Evolutionary conservation across 2,888 invertebrate genomes (phyloP).

Genomic region (Hermodice carunculata): DNA sequence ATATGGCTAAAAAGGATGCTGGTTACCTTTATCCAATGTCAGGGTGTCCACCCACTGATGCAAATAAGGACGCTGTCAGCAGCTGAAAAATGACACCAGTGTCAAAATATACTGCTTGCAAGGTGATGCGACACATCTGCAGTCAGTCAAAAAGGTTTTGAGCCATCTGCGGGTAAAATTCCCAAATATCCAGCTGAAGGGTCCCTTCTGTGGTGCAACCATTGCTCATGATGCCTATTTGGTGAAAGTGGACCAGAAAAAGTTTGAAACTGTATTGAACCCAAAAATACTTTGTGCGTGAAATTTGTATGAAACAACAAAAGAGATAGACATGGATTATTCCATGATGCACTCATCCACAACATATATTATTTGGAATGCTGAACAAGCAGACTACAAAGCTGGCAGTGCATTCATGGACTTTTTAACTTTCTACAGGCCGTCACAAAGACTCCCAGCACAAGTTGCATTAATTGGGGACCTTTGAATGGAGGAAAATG

Average conservation of each 20-base stretch:
- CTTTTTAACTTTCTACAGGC: conserved; percentile 46
- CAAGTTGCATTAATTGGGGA: conserved; percentile 56
- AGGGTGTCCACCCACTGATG: conserved; percentile 33
- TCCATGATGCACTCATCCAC: conserved; percentile 56
- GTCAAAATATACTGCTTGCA: conserved; percentile 29
- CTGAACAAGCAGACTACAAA: conserved; percentile 52
- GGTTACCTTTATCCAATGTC: conserved; percentile 44
- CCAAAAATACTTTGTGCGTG: conserved; percentile 52
- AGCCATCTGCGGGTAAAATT: conserved; percentile 22
- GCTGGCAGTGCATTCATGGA: conserved; percentile 55
- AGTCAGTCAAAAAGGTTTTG: conserved; percentile 33
- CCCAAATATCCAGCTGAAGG: conserved; percentile 37
- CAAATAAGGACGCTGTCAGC: conserved; percentile 3
- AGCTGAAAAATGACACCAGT: neutral
- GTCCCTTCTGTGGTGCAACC: conserved; percentile 52
- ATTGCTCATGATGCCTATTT: conserved; percentile 40
- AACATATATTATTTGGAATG: conserved; percentile 48
- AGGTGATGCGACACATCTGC: conserved; percentile 43
- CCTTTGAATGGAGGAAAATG: no score
- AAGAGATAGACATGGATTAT: conserved; percentile 42
- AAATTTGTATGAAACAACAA: conserved; percentile 48
- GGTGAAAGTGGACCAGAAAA: conserved; percentile 34
- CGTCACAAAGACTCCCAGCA: conserved; percentile 38
- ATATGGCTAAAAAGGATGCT: conserved; percentile 44
- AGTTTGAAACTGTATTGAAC: conserved; percentile 36